Percentiles rank a stretch among this genome's conserved stretches.
Evolutionary conservation across 2,113 vertebrate species (phyloP).

Genomic region (Carassius auratus): DNA sequence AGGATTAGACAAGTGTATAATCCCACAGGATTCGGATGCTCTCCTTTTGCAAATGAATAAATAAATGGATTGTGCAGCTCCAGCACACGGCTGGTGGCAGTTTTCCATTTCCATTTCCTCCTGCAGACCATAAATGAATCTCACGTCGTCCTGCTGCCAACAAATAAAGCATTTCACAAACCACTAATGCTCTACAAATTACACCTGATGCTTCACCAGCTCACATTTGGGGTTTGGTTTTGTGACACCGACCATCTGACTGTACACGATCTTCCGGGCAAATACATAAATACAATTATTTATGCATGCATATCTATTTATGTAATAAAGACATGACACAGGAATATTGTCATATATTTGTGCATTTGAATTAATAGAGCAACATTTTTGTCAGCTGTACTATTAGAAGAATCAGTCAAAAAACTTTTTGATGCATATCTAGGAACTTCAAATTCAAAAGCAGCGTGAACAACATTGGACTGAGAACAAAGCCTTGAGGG

Average conservation of each 20-base stretch:
- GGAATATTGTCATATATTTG: too few species aligned
- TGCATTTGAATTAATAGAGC: too few species aligned
- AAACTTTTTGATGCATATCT: too few species aligned
- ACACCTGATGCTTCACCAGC: neutral
- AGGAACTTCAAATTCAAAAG: too few species aligned
- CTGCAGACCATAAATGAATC: neutral
- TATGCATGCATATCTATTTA: too few species aligned
- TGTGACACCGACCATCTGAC: neutral
- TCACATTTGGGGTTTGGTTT: neutral
- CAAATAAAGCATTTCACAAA: neutral
- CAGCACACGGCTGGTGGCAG: neutral
- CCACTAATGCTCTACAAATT: neutral
- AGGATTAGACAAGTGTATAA: slow-evolving; percentile 41
- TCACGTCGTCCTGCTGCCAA: neutral
- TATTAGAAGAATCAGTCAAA: too few species aligned
- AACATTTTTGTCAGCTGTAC: too few species aligned
- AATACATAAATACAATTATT: neutral
- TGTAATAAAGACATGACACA: too few species aligned
- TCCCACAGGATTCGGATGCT: slow-evolving; percentile 33
- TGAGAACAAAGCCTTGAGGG: too few species aligned
- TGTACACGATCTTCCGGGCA: too few species aligned
- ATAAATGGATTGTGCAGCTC: slow-evolving; percentile 29
- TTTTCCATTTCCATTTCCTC: neutral
- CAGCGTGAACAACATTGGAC: too few species aligned
- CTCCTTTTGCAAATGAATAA: slow-evolving; percentile 34